Evolutionary conservation across 2,888 invertebrate species (phyloP).

Genomic region (Agrochola litura): DNA sequence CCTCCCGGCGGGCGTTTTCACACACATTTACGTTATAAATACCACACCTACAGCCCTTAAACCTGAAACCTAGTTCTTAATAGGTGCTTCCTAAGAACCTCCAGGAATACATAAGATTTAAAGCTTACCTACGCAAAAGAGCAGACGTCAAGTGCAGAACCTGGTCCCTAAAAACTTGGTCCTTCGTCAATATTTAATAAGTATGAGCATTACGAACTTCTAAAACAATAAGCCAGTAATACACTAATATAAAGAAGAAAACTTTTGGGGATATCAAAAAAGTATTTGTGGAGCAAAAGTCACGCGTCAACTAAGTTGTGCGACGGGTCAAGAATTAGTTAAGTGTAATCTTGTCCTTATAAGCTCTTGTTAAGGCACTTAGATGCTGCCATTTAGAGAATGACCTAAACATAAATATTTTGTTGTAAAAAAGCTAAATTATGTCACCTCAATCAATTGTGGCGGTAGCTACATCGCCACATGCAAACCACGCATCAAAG

Average conservation of each 20-base stretch:
- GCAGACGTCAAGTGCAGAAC: neutral
- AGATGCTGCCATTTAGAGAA: too few species aligned
- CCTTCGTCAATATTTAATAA: neutral
- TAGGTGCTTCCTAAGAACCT: neutral
- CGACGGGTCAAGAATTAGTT: constrained; percentile 37
- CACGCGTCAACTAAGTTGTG: neutral
- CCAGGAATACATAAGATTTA: neutral
- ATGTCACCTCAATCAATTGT: neutral
- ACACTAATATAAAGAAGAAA: constrained; percentile 10
- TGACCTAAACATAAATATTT: too few species aligned
- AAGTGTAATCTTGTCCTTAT: constrained; percentile 6
- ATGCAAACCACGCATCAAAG: too few species aligned
- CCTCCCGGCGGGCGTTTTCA: too few species aligned
- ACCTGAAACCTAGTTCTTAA: neutral
- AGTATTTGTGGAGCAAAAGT: constrained; percentile 22
- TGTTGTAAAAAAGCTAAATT: neutral
- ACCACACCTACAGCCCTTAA: neutral
- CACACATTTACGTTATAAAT: too few species aligned
- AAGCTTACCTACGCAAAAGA: neutral
- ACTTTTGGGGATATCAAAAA: constrained; percentile 37
- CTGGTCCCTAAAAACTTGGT: neutral
- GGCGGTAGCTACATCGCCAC: too few species aligned
- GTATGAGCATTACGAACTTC: constrained; percentile 17
- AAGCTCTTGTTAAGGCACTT: neutral
- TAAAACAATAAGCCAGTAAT: constrained; percentile 27